Evolutionary conservation across 2,113 vertebrate species (phyloP).

Genomic region (Seriola aureovittata): DNA sequence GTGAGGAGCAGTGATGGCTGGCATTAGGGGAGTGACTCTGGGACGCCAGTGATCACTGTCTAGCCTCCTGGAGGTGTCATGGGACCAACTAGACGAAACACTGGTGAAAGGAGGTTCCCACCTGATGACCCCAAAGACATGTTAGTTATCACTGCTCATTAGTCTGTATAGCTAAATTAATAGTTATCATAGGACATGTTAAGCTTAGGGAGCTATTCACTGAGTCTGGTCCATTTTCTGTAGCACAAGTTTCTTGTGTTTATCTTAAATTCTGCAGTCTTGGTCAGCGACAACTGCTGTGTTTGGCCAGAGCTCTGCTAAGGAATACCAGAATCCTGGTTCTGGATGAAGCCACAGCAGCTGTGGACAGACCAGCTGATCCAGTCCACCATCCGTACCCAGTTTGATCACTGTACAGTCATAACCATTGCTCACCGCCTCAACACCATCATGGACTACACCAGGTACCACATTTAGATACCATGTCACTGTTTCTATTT

Average conservation of each 20-base stretch:
- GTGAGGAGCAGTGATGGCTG: too few species aligned
- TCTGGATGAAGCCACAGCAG: conserved; percentile 91
- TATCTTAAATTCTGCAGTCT: conserved; percentile 74
- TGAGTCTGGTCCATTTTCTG: too few species aligned
- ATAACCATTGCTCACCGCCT: conserved; percentile 90
- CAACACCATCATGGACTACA: conserved; percentile 87
- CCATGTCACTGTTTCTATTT: too few species aligned
- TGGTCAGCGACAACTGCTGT: conserved; percentile 91
- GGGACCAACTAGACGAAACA: too few species aligned
- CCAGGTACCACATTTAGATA: conserved; percentile 81
- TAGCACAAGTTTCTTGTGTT: neutral
- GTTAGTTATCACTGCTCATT: too few species aligned
- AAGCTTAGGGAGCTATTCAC: neutral
- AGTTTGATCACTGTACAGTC: conserved; percentile 88
- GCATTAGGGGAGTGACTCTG: too few species aligned
- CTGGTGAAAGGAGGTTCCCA: too few species aligned
- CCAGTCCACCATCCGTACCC: conserved; percentile 83
- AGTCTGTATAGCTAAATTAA: too few species aligned
- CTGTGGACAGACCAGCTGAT: conserved; percentile 89
- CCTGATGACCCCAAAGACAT: too few species aligned
- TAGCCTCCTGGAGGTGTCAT: too few species aligned
- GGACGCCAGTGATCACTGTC: too few species aligned
- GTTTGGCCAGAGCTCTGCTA: conserved; percentile 89
- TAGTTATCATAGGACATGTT: neutral
- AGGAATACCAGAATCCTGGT: conserved; percentile 88